Base-by-base conservation (phyloP, 2,113 vertebrate species). In the Trichechus manatus region DNA sequence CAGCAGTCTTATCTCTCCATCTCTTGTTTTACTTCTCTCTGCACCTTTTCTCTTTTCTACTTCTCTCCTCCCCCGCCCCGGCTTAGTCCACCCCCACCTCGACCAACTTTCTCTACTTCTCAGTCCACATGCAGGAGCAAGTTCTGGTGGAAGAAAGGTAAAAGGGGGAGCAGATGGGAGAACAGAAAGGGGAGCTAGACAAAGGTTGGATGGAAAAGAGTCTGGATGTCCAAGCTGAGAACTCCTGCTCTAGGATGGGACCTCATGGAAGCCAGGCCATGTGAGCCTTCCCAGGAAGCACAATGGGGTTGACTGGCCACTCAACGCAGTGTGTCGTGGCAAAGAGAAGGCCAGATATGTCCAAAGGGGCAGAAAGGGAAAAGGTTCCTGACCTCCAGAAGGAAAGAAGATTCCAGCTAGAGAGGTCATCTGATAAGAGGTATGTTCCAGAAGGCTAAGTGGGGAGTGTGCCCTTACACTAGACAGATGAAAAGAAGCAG, bases 351-450 rank as follows among this genome's bases (percentile, higher is more conserved):
- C 27, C 53, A 72, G 36, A 31, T 66, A 68, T 61, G 87, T 61
- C 56, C 66, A 85, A 85, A 77, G 87, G 36, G 79, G 31, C 70
- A 88, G 47, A 36, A 81, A 89, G 23, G 36, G 74, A 86, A 68
- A 61, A 20, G 13, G 20, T 39, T 36, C 74, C 94, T 50, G 53
- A 81, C 25, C 17, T 92, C 10, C 3, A 47, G 42, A 23, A 79
- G 2, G 4, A 50, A 14, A 20, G 59, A 87, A 5, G 53, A 68
- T 50, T 94, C 27, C 31, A 4, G 0, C 33, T 6, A 0, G 19
- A 85, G 39, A n/a, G 25, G 36, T 33, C 11, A 15, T 31, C 39
- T 86, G 29, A 66, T 39, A 27, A 39, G 44, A 84, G 29, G 83
- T 31, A 31, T 13, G 82, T 33, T 33, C 72, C 14, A 15, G 36